These are phyloP conservation scores for Crax fasciolata DNA, from an alignment of 2,797 vertebrate species.

Conservation along the genomic window DNA sequence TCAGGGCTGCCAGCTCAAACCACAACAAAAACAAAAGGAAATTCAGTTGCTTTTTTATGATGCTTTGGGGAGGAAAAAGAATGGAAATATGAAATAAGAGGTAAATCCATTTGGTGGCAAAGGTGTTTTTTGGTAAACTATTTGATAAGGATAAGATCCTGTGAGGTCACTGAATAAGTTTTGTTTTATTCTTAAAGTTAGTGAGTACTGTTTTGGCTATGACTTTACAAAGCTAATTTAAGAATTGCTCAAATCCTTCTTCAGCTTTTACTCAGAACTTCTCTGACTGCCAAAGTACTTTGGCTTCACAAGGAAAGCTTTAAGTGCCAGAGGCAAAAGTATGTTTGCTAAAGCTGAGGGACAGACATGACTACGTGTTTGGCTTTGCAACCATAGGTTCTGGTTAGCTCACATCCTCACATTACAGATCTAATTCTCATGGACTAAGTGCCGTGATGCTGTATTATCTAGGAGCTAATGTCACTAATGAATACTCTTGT, in stretches of 20 bases:
- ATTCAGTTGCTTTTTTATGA: no score
- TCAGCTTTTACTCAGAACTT: slow-evolving; percentile 11
- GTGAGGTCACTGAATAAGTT: neutral
- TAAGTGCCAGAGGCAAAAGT: slow-evolving; percentile 19
- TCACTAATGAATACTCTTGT: neutral
- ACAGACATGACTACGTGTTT: neutral
- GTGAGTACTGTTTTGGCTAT: neutral
- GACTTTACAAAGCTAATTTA: slow-evolving; percentile 2
- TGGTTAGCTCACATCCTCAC: neutral
- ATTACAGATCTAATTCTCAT: neutral
- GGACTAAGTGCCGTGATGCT: neutral
- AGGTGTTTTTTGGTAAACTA: neutral
- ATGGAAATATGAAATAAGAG: neutral
- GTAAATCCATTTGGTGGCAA: neutral
- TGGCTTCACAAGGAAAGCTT: slow-evolving; percentile 29
- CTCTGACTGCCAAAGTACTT: slow-evolving; percentile 41
- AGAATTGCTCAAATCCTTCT: slow-evolving; percentile 20
- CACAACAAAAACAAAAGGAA: no score
- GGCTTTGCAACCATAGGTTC: neutral
- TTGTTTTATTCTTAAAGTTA: neutral
- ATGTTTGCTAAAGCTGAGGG: slow-evolving; percentile 15
- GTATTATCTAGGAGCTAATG: neutral
- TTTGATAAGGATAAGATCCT: neutral
- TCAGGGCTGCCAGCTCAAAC: no score
- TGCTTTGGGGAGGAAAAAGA: neutral